Percentiles rank a stretch among this genome's conserved stretches.
Conservation (phyloP, 2,113 vertebrate species). For the Cairina moschata region DNA sequence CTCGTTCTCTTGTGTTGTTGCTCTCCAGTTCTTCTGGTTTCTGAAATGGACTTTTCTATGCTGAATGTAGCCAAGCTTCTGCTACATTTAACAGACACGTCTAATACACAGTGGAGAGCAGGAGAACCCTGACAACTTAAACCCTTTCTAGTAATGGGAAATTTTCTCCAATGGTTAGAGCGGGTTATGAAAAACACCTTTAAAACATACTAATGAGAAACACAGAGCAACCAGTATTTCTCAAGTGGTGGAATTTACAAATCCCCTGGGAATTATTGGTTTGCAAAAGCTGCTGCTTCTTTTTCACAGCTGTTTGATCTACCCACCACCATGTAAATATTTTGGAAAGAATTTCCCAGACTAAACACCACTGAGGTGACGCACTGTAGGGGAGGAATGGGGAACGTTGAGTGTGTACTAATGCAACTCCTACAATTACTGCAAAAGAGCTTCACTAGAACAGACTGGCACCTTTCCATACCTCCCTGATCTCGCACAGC, state of each 20-base stretch:
- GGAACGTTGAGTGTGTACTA: neutral
- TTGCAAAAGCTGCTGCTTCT: neutral
- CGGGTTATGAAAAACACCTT: slow-evolving; percentile 7
- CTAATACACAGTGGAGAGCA: too few species aligned
- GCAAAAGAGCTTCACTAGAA: neutral
- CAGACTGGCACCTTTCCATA: neutral
- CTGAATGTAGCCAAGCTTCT: neutral
- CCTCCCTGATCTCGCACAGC: neutral
- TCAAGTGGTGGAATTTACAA: neutral
- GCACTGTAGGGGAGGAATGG: neutral
- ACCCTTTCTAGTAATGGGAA: neutral
- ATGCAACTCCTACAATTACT: neutral
- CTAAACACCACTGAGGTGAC: neutral
- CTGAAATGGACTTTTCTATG: fast-evolving
- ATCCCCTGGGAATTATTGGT: neutral
- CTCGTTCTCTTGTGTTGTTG: neutral
- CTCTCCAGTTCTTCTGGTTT: neutral
- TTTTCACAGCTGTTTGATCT: neutral
- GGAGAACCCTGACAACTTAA: neutral
- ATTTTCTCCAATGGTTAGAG: neutral
- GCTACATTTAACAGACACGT: neutral
- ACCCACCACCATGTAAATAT: neutral
- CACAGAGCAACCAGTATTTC: neutral
- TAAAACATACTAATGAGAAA: slow-evolving; percentile 3
- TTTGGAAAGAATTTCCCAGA: slow-evolving; percentile 12